phyloP scores from a whole-genome alignment of 2,113 vertebrate genomes.

The Myanophis thanlyinensis region DNA sequence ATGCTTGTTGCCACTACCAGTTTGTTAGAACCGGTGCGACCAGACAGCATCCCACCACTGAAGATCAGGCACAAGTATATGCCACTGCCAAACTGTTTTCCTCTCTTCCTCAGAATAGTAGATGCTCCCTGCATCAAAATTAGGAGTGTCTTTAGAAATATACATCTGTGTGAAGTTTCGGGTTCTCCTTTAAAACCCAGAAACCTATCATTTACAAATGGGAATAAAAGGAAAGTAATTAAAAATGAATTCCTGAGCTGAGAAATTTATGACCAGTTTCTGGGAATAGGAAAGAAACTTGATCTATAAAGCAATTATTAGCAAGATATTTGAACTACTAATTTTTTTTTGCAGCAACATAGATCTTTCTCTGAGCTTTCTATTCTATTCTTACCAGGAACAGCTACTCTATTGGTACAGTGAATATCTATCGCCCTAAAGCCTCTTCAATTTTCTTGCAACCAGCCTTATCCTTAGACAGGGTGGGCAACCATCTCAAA shows the following conservation, averaged over 20 bases:
- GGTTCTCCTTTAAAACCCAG: constrained; percentile 49
- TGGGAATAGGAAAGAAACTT: constrained; percentile 53
- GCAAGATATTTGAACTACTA: constrained; percentile 62
- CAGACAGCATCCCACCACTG: no score
- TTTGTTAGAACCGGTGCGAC: no score
- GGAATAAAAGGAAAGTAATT: constrained; percentile 27
- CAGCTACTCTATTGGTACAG: constrained; percentile 41
- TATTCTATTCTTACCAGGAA: constrained; percentile 55
- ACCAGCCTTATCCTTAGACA: background rate
- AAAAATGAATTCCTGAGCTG: constrained; percentile 46
- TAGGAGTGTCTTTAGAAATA: constrained; percentile 35
- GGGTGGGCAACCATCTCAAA: background rate
- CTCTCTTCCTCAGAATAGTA: constrained; percentile 4
- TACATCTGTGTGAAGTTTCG: constrained; percentile 7
- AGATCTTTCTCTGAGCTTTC: constrained; percentile 51
- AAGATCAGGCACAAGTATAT: background rate
- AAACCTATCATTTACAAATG: constrained; percentile 53
- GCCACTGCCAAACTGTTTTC: background rate
- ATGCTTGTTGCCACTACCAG: no score
- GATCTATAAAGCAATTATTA: constrained; percentile 63
- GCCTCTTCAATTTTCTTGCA: constrained; percentile 35
- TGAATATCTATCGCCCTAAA: constrained; percentile 48
- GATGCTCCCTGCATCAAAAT: constrained; percentile 21
- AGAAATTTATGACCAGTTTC: constrained; percentile 48
- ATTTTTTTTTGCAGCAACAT: constrained; percentile 57